Evolutionary conservation across 2,113 vertebrate species (phyloP).

Genomic region (human): GRCh38 chr3:56395001-56395500

Average conservation of each 20-base stretch:
- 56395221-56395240: constrained; percentile 23
- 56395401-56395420: neutral
- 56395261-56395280: neutral
- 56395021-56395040: neutral
- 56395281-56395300: constrained; percentile 33
- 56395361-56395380: neutral
- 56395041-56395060: neutral
- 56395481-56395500: too few relatives aligned
- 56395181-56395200: neutral
- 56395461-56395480: too few relatives aligned
- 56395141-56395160: neutral
- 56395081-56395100: neutral
- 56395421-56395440: too few relatives aligned
- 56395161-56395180: neutral
- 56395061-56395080: neutral
- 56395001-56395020: neutral
- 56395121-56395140: neutral
- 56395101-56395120: neutral
- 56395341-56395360: neutral
- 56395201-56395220: neutral
- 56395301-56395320: neutral
- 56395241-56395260: neutral
- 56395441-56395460: too few relatives aligned
- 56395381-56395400: neutral
- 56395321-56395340: constrained; percentile 46